Evolutionary conservation across 2,888 invertebrate genomes (phyloP).

Genomic region (Parnassius apollo): DNA sequence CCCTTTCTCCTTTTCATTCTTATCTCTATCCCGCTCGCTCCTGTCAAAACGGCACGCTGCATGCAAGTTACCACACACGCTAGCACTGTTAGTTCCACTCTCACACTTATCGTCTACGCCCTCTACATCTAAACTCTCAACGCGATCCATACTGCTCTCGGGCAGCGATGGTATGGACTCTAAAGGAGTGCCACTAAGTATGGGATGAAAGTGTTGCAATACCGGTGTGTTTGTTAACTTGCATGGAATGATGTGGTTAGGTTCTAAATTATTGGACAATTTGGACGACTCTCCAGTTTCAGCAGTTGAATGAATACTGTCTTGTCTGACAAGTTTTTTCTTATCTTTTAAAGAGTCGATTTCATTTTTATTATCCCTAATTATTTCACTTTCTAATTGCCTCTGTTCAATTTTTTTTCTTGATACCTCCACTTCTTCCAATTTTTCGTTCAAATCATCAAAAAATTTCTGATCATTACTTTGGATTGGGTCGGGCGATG

Average conservation of each 20-base stretch:
- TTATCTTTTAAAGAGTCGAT: slow-evolving; percentile 28
- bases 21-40: slow-evolving; percentile 60
- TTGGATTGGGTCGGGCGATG: slow-evolving; percentile 55
- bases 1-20: slow-evolving; percentile 55
- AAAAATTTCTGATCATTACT: slow-evolving; percentile 60
- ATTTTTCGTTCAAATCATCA: slow-evolving; percentile 62
- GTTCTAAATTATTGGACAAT: slow-evolving; percentile 57
- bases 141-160: slow-evolving; percentile 58
- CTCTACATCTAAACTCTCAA: slow-evolving; percentile 59
- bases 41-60: slow-evolving; percentile 76
- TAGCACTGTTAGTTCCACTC: slow-evolving; percentile 66
- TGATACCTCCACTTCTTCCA: slow-evolving; percentile 58
- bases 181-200: slow-evolving; percentile 60
- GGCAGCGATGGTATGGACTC: slow-evolving; percentile 72
- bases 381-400: slow-evolving; percentile 17
- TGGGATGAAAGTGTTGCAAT: slow-evolving; percentile 63
- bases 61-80: slow-evolving; percentile 80
- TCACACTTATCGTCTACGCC: slow-evolving; percentile 37
- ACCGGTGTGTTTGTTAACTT: slow-evolving; percentile 54
- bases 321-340: slow-evolving; percentile 58
- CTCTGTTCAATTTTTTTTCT: slow-evolving; percentile 33
- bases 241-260: slow-evolving; percentile 47
- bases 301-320: slow-evolving; percentile 58
- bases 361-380: slow-evolving; percentile 24
- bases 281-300: slow-evolving; percentile 46